These are phyloP conservation scores for Australoheros facetus DNA, from an alignment of 2,797 vertebrate species.

Conservation along the genomic window DNA sequence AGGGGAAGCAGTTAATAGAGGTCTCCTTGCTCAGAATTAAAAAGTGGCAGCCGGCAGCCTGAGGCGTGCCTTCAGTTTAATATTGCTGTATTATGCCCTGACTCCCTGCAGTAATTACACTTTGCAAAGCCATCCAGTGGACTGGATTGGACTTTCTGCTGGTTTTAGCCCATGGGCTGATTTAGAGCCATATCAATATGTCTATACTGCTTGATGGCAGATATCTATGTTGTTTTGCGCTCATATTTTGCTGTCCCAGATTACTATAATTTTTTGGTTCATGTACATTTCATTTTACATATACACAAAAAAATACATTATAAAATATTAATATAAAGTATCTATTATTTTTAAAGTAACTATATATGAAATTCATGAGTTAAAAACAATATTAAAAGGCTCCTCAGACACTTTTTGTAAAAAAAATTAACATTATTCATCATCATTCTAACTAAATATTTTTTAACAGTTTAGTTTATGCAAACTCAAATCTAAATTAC, in stretches of 20 bases:
- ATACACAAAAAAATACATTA: neutral
- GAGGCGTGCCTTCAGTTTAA: neutral
- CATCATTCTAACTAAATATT: no score
- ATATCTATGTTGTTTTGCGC: neutral
- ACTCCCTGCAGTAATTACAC: neutral
- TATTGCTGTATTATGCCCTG: slow-evolving; percentile 1
- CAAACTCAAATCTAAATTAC: neutral
- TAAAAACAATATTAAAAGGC: neutral
- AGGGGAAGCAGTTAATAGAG: neutral
- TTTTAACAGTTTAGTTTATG: neutral
- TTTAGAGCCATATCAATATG: neutral
- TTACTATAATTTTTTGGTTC: neutral
- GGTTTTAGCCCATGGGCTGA: neutral
- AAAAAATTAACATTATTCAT: no score
- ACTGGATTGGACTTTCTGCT: neutral
- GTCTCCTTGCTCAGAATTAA: neutral
- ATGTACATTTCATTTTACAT: neutral
- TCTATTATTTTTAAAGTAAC: neutral
- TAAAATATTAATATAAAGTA: neutral
- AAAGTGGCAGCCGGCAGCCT: neutral
- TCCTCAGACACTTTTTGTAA: neutral
- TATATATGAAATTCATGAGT: neutral
- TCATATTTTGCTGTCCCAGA: neutral
- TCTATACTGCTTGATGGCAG: neutral
- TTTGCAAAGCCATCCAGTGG: neutral